Base-by-base conservation (phyloP, 1,140 invertebrate genomes). In the Heliconius congener region DNA sequence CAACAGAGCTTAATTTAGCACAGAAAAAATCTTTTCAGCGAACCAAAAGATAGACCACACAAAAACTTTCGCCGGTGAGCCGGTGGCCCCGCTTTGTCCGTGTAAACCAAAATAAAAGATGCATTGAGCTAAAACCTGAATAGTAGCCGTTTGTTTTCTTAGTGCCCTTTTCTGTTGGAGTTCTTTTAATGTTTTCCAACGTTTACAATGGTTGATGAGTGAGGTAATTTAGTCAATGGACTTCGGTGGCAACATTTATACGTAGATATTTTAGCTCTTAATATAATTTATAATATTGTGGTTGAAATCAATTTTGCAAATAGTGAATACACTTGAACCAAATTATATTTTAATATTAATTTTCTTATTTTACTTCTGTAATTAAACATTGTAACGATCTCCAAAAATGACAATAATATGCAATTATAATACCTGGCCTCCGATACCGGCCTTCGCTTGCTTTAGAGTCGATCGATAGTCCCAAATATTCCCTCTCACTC, bases 21-120 rank as follows among this genome's bases (percentile, higher is more conserved):
- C 57, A 34, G 66, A 76, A 73, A 80, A 46, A 80, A 73, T 30
- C 71, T 76, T 76, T 78, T 30, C 46, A 73, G 70, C 60, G 60
- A 77, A 60, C 76, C 66, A 76, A 81, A 72, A 80, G 80, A 82
- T 77, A 80, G 76, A 37, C 72, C 70, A 55, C 77, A 74, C 57
- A 85, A 83, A 82, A 77, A 79, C 74, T 75, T 76, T 13, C 42
- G 77, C 80, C 80, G 57, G 77, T 72, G 57, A 72, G 79, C 60
- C 60, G 60, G 60, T 66, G 60, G 60, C 60, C 74, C 42, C 66
- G 46, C 39, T 79, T 77, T 77, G 78, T 80, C 78, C 82, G 75
- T 74, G 76, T 78, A 77, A 74, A 83, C 78, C 75, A 77, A 81
- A 83, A 83, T 83, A 83, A 83, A 81, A 82, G 80, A 78, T 83